Percentiles rank a stretch among this genome's conserved stretches.
phyloP scores from a whole-genome alignment of 2,113 vertebrate species.

The Anoplopoma fimbria region DNA sequence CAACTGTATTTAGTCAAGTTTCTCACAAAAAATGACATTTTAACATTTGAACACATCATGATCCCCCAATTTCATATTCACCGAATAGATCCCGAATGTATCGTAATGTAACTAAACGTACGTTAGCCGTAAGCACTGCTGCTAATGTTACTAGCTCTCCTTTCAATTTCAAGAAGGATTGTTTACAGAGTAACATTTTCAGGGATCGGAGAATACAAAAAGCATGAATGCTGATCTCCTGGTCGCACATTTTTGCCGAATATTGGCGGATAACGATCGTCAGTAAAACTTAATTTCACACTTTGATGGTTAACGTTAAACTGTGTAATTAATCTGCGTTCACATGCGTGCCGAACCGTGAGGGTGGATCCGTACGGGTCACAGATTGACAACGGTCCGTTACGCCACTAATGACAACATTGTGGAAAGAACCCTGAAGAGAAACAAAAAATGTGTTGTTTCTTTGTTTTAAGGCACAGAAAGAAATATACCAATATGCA shows the following conservation, averaged over 20 bases:
- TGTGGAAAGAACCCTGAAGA: neutral
- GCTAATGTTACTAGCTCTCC: neutral
- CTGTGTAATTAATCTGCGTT: neutral
- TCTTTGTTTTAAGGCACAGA: neutral
- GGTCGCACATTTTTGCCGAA: neutral
- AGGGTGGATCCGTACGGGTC: neutral
- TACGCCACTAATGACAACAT: neutral
- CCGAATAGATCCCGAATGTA: neutral
- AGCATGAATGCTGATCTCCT: neutral
- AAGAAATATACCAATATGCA: neutral
- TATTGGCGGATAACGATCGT: neutral
- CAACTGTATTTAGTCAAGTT: too few species aligned
- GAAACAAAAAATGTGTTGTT: neutral
- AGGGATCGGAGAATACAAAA: neutral
- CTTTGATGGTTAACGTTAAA: neutral
- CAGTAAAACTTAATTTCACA: neutral
- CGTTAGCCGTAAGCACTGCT: neutral
- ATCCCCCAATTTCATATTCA: neutral
- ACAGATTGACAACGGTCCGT: neutral
- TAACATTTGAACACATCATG: neutral
- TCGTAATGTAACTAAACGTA: neutral
- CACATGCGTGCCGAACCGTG: too few species aligned
- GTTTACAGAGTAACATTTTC: neutral
- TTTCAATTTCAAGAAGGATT: neutral
- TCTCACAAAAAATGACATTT: neutral